phyloP scores from a whole-genome alignment of 2,888 invertebrate species.

The Diachrysia chrysitis region DNA sequence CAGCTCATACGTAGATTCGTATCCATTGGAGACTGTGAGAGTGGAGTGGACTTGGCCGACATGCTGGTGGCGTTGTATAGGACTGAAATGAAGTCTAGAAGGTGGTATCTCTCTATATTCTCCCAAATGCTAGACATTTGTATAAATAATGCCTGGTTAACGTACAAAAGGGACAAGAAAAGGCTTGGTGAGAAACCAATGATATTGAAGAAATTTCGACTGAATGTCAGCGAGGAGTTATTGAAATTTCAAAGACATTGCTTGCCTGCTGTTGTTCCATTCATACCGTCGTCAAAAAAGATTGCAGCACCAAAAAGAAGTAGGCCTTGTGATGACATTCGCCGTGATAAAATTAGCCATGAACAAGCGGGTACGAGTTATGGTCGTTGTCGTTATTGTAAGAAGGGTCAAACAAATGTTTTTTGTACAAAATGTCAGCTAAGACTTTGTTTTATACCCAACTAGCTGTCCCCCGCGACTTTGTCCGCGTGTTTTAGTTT shows the following conservation, averaged over 20 bases:
- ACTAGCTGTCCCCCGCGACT: too few species aligned
- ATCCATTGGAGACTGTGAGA: neutral
- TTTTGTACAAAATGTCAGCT: neutral
- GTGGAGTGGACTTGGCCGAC: constrained; percentile 11
- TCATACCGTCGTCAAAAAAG: neutral
- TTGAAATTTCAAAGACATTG: neutral
- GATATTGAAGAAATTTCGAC: constrained; percentile 7
- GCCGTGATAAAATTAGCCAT: neutral
- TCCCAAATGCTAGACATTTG: constrained; percentile 13
- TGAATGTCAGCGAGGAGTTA: neutral
- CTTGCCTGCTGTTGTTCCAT: neutral
- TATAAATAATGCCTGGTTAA: constrained; percentile 15
- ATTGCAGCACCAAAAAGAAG: constrained; percentile 1
- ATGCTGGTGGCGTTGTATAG: constrained; percentile 13
- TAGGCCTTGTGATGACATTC: neutral
- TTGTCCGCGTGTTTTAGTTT: too few species aligned
- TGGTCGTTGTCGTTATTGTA: neutral
- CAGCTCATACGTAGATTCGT: neutral
- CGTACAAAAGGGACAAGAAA: constrained; percentile 7
- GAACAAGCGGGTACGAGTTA: neutral
- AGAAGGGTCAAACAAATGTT: neutral
- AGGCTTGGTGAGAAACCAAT: neutral
- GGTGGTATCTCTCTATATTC: constrained; percentile 10
- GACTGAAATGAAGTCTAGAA: constrained; percentile 2
- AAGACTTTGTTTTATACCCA: neutral